Conservation (phyloP, 2,113 vertebrate genomes). For the Sprattus sprattus region DNA sequence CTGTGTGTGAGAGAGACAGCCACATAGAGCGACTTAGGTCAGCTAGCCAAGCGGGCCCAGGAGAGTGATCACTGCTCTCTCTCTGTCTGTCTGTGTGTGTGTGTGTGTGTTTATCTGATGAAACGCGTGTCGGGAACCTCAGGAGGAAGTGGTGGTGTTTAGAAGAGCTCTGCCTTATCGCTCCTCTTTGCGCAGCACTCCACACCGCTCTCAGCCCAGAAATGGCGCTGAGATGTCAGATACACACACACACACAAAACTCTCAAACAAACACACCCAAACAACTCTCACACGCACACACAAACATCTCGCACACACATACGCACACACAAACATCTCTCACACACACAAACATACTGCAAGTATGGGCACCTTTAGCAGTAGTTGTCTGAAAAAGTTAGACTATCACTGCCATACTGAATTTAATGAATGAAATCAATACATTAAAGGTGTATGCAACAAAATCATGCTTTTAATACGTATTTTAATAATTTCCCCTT, state of each 20-base stretch:
- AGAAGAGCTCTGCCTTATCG: conserved; percentile 11
- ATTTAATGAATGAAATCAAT: no score
- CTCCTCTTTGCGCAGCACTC: conserved; percentile 7
- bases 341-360: no score
- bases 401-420: no score
- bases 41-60: background rate
- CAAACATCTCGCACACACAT: background rate
- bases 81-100: background rate
- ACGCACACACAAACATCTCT: no score
- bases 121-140: background rate
- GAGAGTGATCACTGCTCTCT: background rate
- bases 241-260: background rate
- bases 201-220: conserved; percentile 11
- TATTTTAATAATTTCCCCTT: no score
- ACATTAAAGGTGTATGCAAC: no score
- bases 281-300: no score
- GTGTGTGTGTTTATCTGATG: conserved; percentile 9
- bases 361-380: no score
- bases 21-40: background rate
- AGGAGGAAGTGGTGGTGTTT: conserved; percentile 8
- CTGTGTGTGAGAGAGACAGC: background rate
- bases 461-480: no score
- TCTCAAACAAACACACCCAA: background rate
- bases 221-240: background rate
- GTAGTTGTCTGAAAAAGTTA: no score